Conservation (phyloP, 2,797 vertebrate genomes). For the Podargus strigoides region DNA sequence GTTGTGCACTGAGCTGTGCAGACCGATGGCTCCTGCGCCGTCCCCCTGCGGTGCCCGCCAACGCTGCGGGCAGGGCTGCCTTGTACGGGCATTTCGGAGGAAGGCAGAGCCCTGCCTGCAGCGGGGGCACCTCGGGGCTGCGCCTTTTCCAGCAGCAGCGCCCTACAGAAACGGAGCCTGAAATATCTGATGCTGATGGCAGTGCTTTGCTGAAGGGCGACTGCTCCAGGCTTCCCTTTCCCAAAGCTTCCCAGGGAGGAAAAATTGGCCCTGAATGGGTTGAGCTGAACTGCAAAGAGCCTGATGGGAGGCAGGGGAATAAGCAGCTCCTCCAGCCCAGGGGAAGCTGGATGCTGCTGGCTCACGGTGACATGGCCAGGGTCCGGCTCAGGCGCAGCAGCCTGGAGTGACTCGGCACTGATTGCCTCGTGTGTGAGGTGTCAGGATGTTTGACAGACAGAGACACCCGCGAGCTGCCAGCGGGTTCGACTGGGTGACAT, state of each 20-base stretch:
- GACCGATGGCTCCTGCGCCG: accelerated
- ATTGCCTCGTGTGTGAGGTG: accelerated
- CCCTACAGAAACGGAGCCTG: background rate
- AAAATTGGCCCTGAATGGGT: background rate
- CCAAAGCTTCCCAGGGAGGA: background rate
- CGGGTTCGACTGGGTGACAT: accelerated
- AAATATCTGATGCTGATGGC: accelerated
- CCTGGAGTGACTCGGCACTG: background rate
- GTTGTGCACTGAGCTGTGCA: background rate
- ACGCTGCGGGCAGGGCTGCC: background rate
- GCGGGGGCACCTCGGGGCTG: background rate
- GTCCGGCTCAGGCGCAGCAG: background rate
- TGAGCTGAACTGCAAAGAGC: background rate
- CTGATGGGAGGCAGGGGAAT: background rate
- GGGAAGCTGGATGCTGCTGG: background rate
- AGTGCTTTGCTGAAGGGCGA: background rate
- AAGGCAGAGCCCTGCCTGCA: background rate
- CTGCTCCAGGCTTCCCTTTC: background rate
- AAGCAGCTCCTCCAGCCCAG: background rate
- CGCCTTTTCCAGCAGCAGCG: background rate
- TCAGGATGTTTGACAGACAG: background rate
- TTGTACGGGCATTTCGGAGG: background rate
- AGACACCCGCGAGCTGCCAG: background rate
- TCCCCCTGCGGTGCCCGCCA: accelerated
- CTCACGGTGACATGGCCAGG: accelerated